Evolutionary conservation across 92 coral and sea anemone genomes (phyloP), one percentile per base, ranked within the genome.

Genomic region (Parazoanthus atlanticus): DNA sequence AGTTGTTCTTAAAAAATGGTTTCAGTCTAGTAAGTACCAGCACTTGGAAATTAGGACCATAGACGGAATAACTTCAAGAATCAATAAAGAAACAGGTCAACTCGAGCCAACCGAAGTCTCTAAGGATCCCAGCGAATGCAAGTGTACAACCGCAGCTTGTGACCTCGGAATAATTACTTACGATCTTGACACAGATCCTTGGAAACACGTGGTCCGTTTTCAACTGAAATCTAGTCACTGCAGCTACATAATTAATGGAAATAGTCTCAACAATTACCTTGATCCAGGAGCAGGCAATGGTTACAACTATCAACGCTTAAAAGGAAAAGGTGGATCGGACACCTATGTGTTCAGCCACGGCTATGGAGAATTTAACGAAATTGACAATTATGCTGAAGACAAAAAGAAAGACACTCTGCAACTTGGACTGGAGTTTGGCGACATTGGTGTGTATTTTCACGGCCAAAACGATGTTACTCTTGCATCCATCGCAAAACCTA

Each of bases 221-320:
- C 87, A 86, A 26, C 73, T 92, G 31, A 90, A 90, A 12, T 92
- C 92, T 0, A 92, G 92, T 86, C 58, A 64, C 17, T 92, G 94
- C 84, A 92, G 94, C 75, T 92, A 92, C 88, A 86, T 19, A 21
- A 89, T 92, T 2, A 85, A 38, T 47, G 92, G 92, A 0, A 92
- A 92, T 41, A 72, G 61, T 30, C 87, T 92, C 2, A 92, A 90
- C 78, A 92, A 92, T 49, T 92, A 92, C 86, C 82, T 92, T 28
- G 92, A 92, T 47, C 92, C 94, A 19, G 94, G 94, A 9, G 49
- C 94, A 64, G 89, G 92, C 34, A 91, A 88, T 80, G 94, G 86
- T 75, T 89, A 75, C 61, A 89, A 80, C 29, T 84, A 79, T 21
- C 94, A 92, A 25, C 32, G 70, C 56, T 84, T 92, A 73, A 74